phyloP scores from a whole-genome alignment of 1,140 invertebrate genomes.

The Microplitis mediator region DNA sequence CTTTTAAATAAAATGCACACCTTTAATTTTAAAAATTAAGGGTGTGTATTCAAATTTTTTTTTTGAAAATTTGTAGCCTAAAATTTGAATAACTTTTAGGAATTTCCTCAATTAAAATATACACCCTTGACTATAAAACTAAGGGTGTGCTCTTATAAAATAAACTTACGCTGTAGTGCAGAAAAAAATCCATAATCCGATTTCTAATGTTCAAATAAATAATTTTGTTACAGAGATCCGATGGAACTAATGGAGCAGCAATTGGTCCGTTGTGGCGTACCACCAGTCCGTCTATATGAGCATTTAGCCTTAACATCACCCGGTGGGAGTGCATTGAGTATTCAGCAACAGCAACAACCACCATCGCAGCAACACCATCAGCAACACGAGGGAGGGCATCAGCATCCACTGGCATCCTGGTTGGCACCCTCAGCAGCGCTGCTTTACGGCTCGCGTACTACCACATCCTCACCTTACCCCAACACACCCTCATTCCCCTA shows the following conservation, averaged over 20 bases:
- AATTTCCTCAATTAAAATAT: no score
- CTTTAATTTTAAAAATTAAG: no score
- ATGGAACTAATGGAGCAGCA: slow-evolving; percentile 62
- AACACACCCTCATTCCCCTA: slow-evolving; percentile 46
- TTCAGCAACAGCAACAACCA: slow-evolving; percentile 35
- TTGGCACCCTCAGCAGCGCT: slow-evolving; percentile 45
- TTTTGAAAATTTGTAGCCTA: no score
- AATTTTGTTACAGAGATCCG: slow-evolving; percentile 53
- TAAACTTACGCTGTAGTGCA: no score
- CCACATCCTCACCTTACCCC: slow-evolving; percentile 48
- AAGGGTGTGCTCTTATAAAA: no score
- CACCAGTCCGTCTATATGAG: slow-evolving; percentile 57
- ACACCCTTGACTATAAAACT: no score
- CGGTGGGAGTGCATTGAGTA: slow-evolving; percentile 35
- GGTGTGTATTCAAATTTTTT: no score
- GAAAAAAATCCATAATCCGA: not conserved
- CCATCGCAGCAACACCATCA: slow-evolving; percentile 41
- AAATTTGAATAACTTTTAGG: no score
- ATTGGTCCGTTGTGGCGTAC: slow-evolving; percentile 58
- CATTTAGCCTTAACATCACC: slow-evolving; percentile 55
- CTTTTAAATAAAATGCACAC: no score
- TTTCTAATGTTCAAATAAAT: not conserved
- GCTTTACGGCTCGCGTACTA: slow-evolving; percentile 44
- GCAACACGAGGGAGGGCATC: slow-evolving; percentile 27
- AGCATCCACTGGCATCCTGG: slow-evolving; percentile 44